These are phyloP conservation scores for Hydroisotoma schaefferi DNA, from an alignment of 2,888 invertebrate genomes.

Conservation along the genomic window DNA sequence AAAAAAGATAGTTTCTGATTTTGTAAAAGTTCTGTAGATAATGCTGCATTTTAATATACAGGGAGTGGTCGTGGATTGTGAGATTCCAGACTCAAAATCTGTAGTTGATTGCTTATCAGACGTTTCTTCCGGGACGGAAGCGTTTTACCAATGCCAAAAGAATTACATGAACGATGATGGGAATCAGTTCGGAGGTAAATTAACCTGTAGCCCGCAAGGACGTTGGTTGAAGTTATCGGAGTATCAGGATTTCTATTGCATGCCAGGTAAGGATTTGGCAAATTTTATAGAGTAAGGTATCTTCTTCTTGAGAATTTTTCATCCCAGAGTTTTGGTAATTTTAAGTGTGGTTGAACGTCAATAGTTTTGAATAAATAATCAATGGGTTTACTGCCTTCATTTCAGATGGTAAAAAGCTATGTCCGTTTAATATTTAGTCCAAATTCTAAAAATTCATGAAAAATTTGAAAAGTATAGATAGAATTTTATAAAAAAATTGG, in stretches of 20 bases:
- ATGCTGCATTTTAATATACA: slow-evolving; percentile 9
- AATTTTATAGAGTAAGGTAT: too few species aligned
- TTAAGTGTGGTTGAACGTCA: background rate
- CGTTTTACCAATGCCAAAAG: slow-evolving; percentile 23
- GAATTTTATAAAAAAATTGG: too few species aligned
- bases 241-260: slow-evolving; percentile 33
- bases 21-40: background rate
- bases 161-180: slow-evolving; percentile 27
- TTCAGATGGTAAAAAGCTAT: too few species aligned
- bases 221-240: slow-evolving; percentile 25
- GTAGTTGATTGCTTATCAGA: slow-evolving; percentile 27
- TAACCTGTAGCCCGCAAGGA: slow-evolving; percentile 29
- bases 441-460: too few species aligned
- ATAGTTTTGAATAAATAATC: background rate
- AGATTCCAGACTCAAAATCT: slow-evolving; percentile 26
- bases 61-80: slow-evolving; percentile 33
- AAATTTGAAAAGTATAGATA: too few species aligned
- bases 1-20: background rate
- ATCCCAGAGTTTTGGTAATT: background rate
- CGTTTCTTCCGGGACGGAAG: slow-evolving; percentile 34
- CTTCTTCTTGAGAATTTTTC: too few species aligned
- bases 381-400: too few species aligned
- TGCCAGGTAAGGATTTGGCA: slow-evolving; percentile 36
- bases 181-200: slow-evolving; percentile 27
- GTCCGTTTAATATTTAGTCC: too few species aligned